Percentiles rank a stretch among this genome's conserved stretches.
Conservation (phyloP, 2,888 invertebrate genomes). For the Lycocerus yunnanus region DNA sequence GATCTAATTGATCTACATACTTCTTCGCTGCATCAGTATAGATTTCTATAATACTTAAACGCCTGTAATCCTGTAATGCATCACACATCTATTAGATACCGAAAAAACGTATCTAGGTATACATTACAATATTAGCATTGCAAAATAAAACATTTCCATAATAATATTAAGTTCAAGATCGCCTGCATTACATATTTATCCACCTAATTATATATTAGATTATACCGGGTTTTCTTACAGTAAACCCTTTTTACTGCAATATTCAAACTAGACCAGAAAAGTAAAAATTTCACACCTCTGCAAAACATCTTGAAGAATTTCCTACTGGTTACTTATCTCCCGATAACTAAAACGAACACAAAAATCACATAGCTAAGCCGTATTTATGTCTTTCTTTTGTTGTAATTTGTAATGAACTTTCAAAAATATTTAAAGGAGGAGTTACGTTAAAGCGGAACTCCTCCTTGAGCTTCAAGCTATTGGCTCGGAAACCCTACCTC, state of each 20-base stretch:
- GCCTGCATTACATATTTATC: background rate
- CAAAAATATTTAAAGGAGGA: constrained; percentile 14
- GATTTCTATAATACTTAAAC: too few relatives aligned
- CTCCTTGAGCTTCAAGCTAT: constrained; percentile 43
- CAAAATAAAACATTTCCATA: too few relatives aligned
- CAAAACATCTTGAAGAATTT: constrained; percentile 22
- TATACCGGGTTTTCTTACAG: background rate
- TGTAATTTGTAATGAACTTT: constrained; percentile 41
- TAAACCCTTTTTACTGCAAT: background rate
- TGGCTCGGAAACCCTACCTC: constrained; percentile 44
- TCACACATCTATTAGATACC: too few relatives aligned
- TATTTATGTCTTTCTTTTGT: constrained; percentile 45
- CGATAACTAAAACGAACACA: constrained; percentile 23
- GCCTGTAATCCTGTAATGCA: too few relatives aligned
- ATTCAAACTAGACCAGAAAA: background rate
- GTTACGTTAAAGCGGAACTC: constrained; percentile 29
- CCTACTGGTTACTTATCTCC: constrained; percentile 15
- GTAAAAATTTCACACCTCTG: constrained; percentile 24
- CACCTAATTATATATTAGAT: background rate
- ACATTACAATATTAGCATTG: too few relatives aligned
- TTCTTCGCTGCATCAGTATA: too few relatives aligned
- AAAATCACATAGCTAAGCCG: constrained; percentile 37
- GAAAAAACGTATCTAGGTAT: too few relatives aligned
- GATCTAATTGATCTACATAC: too few relatives aligned
- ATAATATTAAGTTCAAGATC: background rate